Evolutionary conservation across 2,113 vertebrate species (phyloP), one percentile per base, ranked within the genome.

Genomic region (Phrynocephalus versicolor): DNA sequence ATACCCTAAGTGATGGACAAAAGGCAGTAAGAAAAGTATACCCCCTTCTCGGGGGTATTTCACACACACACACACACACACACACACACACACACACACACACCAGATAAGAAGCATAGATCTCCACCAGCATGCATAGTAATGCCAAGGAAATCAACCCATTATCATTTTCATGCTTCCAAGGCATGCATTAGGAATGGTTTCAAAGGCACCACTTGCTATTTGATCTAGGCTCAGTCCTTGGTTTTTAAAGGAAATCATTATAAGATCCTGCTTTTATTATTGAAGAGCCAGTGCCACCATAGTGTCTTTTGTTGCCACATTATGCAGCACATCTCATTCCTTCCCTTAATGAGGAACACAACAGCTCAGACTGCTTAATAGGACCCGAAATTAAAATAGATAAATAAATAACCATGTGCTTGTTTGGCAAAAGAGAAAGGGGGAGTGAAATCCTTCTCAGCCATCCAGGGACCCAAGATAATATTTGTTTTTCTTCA

Each of bases 281-380:
- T 87, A 88, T 41, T 87, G 90, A 94, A 89, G 67, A 92, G 62
- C 58, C 75, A 79, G 62, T 25, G 84, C 82, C 74, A 85, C 84
- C 87, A 74, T 91, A 91, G 85, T 82, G 81, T 88, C 87, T 2
- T 76, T 88, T 88, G 77, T 93, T 93, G 87, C 78, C 1, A 9
- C 93, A 95, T 91, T 91, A 94, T 92, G 90, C 71, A 7, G 27
- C 84, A 90, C 83, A 90, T 87, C 89, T 89, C 81, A 91, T 88
- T 95, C 67, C 25, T 93, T 95, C 95, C 95, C 87, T 94, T 95
- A 94, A 95, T 95, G 94, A 95, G 78, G 60, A 91, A 88, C 37
- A 81, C 86, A 92, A 95, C 81, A 65, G 86, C 67, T 88, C 83
- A 95, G 88, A 23, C 41, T 27, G 15, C 79, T 19, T 84, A 79